Evolutionary conservation across 2,888 invertebrate species (phyloP).

Genomic region (Lymantria monacha): DNA sequence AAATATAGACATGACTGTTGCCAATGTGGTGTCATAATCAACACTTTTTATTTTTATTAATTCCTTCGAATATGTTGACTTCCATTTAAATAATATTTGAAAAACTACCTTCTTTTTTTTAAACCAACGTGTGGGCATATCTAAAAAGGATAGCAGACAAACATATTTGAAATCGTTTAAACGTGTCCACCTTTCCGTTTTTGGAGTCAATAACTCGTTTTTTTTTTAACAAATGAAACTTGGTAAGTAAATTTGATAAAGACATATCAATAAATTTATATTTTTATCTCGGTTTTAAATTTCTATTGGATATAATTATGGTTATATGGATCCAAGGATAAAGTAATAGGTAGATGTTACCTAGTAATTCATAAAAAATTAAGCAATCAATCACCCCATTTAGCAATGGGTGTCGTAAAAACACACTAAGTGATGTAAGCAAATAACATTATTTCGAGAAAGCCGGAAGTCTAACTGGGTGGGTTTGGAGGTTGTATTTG

Average conservation of each 20-base stretch:
- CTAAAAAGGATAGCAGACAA: background rate
- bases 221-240: background rate
- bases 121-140: conserved; percentile 12
- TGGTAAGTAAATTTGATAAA: background rate
- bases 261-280: background rate
- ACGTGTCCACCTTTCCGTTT: background rate
- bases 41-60: conserved; percentile 39
- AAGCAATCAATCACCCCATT: no score
- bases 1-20: conserved; percentile 56
- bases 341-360: no score
- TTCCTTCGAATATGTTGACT: conserved; percentile 33
- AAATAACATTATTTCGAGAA: no score
- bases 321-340: no score
- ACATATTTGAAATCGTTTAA: background rate
- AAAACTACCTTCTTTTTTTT: conserved; percentile 11
- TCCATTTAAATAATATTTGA: conserved; percentile 26
- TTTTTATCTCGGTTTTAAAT: background rate
- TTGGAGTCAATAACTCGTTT: background rate
- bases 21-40: conserved; percentile 41
- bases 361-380: no score
- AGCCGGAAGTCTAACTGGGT: no score
- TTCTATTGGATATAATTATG: background rate
- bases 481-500: no score
- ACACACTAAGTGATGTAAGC: no score
- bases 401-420: no score